Percentiles rank a stretch among this genome's conserved stretches.
Evolutionary conservation across 2,888 invertebrate species (phyloP).

Genomic region (Acrobasis suavella): DNA sequence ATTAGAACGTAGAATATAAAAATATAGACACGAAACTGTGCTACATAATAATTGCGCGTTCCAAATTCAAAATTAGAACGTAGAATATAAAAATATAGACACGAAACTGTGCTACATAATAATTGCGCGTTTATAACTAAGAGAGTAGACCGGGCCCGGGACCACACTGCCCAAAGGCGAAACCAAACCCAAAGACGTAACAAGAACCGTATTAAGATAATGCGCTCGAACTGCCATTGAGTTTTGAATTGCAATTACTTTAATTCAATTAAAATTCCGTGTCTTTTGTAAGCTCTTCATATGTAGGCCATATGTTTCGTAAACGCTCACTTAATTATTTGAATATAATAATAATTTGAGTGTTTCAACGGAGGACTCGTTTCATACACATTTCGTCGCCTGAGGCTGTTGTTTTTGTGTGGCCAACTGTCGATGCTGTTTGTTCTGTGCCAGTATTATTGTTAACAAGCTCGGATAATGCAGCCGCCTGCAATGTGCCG

Average conservation of each 20-base stretch:
- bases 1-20: neutral
- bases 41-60: too few relatives aligned
- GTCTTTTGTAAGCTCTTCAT: slow-evolving; percentile 36
- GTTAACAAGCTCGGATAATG: slow-evolving; percentile 41
- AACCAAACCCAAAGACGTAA: slow-evolving; percentile 2
- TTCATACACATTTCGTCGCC: slow-evolving; percentile 22
- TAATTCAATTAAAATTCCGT: slow-evolving; percentile 42
- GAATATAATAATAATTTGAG: slow-evolving; percentile 19
- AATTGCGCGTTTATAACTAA: too few relatives aligned
- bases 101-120: too few relatives aligned
- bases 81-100: neutral
- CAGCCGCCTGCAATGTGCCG: slow-evolving; percentile 50
- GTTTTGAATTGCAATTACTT: slow-evolving; percentile 43
- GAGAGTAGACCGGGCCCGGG: too few relatives aligned
- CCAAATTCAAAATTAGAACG: neutral
- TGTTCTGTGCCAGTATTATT: slow-evolving; percentile 40
- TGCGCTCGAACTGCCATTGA: slow-evolving; percentile 32
- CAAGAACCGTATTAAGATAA: slow-evolving; percentile 29
- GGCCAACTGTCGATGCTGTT: slow-evolving; percentile 47
- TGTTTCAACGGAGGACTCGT: slow-evolving; percentile 4
- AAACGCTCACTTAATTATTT: slow-evolving; percentile 22
- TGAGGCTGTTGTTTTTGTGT: slow-evolving; percentile 46
- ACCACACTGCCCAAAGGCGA: too few relatives aligned
- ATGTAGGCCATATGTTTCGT: slow-evolving; percentile 34
- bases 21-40: neutral